Base-by-base conservation (phyloP, 2,888 invertebrate species). In the Eueremaeus valkanovi region DNA sequence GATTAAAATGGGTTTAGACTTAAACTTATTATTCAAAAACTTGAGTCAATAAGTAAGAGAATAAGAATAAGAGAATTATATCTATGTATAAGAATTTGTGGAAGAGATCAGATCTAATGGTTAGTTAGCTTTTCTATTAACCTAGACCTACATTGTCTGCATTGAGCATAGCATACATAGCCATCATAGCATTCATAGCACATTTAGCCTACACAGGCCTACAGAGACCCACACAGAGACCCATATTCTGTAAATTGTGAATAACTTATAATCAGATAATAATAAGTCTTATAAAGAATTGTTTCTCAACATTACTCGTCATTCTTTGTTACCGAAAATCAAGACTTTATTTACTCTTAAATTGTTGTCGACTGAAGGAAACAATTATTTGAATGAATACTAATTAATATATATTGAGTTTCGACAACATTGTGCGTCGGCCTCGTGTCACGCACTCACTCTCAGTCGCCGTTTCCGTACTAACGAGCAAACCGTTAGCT, bases 371-470 rank as follows among this genome's bases (percentile, higher is more conserved):
- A 40, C 66, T 40, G 70, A 70, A 70, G 70, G 70, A 70, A 70
- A 70, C 70, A 45, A n/a, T 24, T 61, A 11, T 42, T 68, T 24
- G 29, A 45, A 29, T 42, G 40, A 66, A 40, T 40, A 70, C 27
- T 42, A 45, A 45, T 70, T 42, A 45, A 45, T 70, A 70, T 21
- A 24, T 21, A 27, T 27, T 24, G 70, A 27, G 24, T 29, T 18
- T 27, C 24, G 70, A 45, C n/a, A n/a, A n/a, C 70, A 70, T 70
- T 70, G 70, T 45, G 5, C 16, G 70, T 9, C 70, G 70, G 42
- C 70, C 70, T 70, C 70, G 70, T 70, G 70, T 70, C 70, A 70
- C 70, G 70, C 70, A 70, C 18, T 70, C 42, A 42, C n/a, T n/a
- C n/a, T n/a, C n/a, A n/a, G n/a, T 36, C 70, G 16, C 70, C 45